Evolutionary conservation across 2,113 vertebrate genomes (phyloP), one percentile per base, ranked within the genome.

Genomic region (Caretta caretta): DNA sequence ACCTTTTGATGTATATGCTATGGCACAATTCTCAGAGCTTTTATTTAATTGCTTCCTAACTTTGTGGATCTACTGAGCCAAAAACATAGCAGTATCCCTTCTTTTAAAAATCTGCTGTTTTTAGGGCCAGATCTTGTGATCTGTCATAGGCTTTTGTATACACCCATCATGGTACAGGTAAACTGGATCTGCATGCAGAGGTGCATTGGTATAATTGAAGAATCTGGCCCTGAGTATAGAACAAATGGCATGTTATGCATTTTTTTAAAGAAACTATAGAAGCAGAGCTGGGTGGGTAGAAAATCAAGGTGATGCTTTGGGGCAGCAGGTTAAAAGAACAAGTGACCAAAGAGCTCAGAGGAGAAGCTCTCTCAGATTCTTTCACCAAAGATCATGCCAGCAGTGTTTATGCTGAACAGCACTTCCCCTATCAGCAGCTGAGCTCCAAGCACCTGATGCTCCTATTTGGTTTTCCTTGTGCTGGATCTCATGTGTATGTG

Each of bases 1-100:
- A 35, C 89, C 95, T 92, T 97, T 96, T 93, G 96, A 95, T 94
- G 83, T 90, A 1, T 11, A 3, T 65, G 1, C 92, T 5, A 4
- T 89, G 93, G 83, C 84, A 62, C 78, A 88, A 90, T 84, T 85
- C 92, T 86, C 2, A 1, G 25, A 65, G 92, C 57, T 0, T 81
- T 93, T 69, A 46, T 94, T 93, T 24, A 1, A 0, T 76, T 76
- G 38, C n/a, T 42, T 24, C 42, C 42, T 25, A 46, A 76, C 38
- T 27, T 46, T 46, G 38, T 76, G 72, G 72, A 24, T 75, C 22
- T 42, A 6, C 69, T 75, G 20, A 75, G 38, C 69, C 38, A 53
- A 51, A 80, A 81, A 56, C 79, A 93, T 82, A 90, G 80, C 76
- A 88, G 80, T 89, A 93, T 86, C 48, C 4, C 65, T 85, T 17